Conservation (phyloP, 2,797 vertebrate genomes). For the Sarcoramphus papa region DNA sequence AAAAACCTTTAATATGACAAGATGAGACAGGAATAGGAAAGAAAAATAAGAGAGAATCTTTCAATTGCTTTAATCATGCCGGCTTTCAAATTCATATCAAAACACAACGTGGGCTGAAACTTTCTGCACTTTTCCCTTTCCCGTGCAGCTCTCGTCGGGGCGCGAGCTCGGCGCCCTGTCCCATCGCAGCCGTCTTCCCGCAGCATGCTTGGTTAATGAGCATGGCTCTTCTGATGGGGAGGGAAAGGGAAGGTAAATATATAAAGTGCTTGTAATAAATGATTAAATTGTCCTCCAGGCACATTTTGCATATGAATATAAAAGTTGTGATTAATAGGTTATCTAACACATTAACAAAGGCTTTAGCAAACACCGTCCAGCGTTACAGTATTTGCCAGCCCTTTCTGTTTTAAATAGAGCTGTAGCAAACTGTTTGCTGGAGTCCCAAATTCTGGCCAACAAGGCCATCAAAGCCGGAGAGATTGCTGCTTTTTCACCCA, state of each 20-base stretch:
- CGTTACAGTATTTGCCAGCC: slow-evolving; percentile 1
- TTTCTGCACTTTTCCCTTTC: background rate
- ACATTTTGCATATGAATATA: slow-evolving; percentile 54
- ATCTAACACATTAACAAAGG: slow-evolving; percentile 38
- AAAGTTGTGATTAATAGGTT: slow-evolving; percentile 60
- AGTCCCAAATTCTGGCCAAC: slow-evolving; percentile 37
- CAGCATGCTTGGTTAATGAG: background rate
- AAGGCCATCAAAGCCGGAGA: slow-evolving; percentile 48
- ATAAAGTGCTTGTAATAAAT: slow-evolving; percentile 29
- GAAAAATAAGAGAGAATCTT: slow-evolving; percentile 47
- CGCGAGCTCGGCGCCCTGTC: background rate
- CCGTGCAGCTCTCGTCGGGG: background rate
- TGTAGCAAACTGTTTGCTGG: background rate
- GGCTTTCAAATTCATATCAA: background rate
- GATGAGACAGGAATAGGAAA: slow-evolving; percentile 45
- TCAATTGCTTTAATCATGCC: slow-evolving; percentile 45
- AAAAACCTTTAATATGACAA: slow-evolving; percentile 67
- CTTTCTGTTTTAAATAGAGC: slow-evolving; percentile 46
- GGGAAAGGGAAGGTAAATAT: slow-evolving; percentile 10
- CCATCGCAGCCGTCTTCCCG: background rate
- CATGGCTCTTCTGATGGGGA: background rate
- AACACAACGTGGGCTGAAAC: background rate
- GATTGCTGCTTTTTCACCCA: slow-evolving; percentile 43
- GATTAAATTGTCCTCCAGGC: slow-evolving; percentile 56
- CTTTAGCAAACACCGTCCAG: background rate